phyloP scores from a whole-genome alignment of 1,140 invertebrate genomes.

The Megalopta genalis region DNA sequence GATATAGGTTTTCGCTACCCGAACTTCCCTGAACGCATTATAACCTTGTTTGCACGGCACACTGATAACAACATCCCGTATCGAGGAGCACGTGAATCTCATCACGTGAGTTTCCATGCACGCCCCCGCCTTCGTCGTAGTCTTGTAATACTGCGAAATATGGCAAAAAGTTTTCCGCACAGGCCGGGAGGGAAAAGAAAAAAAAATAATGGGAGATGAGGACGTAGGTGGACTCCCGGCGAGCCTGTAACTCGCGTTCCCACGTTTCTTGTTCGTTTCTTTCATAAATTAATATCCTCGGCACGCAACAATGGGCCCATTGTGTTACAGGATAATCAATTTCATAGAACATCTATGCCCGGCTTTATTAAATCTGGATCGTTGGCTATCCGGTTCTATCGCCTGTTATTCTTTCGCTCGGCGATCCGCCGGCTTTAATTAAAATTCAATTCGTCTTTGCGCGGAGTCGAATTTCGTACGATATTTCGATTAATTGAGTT shows the following conservation, averaged over 20 bases:
- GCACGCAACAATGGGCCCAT: not conserved
- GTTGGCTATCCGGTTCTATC: too few species aligned
- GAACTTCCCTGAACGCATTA: conserved; percentile 12
- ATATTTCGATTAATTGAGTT: too few species aligned
- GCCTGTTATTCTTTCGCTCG: not conserved
- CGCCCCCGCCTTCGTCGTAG: too few species aligned
- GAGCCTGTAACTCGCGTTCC: too few species aligned
- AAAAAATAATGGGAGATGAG: too few species aligned
- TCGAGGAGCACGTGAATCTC: conserved; percentile 2
- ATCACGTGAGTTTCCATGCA: not conserved
- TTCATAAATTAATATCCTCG: not conserved
- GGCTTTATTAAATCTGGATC: conserved; percentile 7
- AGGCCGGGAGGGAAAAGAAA: too few species aligned
- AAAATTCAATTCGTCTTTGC: not conserved
- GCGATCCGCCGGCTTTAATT: not conserved
- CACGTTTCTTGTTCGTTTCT: not conserved
- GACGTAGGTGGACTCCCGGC: too few species aligned
- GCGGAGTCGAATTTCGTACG: too few species aligned
- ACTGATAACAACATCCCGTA: conserved; percentile 2
- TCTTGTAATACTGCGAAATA: not conserved
- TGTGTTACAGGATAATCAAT: conserved; percentile 23
- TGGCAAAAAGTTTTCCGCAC: not conserved
- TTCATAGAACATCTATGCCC: conserved; percentile 23
- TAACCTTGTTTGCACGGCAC: conserved; percentile 15
- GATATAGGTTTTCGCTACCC: not conserved